phyloP scores from a whole-genome alignment of 1,140 invertebrate genomes.

The Temnothorax longispinosus region DNA sequence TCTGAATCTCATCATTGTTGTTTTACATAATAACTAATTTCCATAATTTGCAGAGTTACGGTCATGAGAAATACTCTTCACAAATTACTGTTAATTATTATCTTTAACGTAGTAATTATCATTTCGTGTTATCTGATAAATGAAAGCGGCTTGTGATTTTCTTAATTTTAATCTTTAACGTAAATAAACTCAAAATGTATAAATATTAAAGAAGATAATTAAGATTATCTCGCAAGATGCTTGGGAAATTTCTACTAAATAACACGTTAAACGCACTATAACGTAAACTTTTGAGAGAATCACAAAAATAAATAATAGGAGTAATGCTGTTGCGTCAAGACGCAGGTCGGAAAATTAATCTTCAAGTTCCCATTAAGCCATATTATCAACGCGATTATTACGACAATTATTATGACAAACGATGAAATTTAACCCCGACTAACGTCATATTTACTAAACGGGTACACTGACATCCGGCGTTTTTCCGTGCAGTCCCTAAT shows the following conservation, averaged over 20 bases:
- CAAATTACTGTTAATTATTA: neutral
- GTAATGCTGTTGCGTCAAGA: neutral
- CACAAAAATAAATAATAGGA: neutral
- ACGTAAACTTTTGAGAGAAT: neutral
- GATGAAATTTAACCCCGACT: constrained; percentile 35
- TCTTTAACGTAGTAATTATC: neutral
- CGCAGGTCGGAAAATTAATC: neutral
- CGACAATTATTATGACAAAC: constrained; percentile 32
- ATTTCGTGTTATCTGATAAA: neutral
- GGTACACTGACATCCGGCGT: constrained; percentile 17
- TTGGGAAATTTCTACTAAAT: neutral
- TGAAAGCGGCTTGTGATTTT: neutral
- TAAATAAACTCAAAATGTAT: neutral
- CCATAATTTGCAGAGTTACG: neutral
- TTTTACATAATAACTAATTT: neutral
- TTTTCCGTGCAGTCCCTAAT: constrained; percentile 48
- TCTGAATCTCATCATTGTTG: neutral
- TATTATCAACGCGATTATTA: constrained; percentile 30
- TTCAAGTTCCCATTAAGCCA: neutral
- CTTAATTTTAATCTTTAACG: neutral
- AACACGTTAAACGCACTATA: neutral
- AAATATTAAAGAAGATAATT: neutral
- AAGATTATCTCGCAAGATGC: neutral
- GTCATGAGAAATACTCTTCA: neutral
- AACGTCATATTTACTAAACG: constrained; percentile 39